Conservation (phyloP, 2,888 invertebrate genomes). For the Theristus sp. region DNA sequence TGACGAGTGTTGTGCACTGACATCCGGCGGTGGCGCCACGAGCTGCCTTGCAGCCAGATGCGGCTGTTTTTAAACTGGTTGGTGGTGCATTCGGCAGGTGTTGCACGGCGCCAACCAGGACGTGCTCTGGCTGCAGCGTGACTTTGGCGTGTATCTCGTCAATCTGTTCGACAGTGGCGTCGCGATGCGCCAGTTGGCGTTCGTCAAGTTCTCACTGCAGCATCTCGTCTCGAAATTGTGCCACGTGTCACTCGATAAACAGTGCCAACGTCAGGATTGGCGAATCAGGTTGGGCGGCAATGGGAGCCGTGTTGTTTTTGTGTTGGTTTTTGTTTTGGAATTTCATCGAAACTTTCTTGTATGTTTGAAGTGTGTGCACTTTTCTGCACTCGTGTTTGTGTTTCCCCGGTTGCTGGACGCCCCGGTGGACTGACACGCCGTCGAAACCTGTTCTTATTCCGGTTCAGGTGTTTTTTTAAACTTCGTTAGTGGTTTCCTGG, state of each 20-base stretch:
- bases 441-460: too few species aligned
- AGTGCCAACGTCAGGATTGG: constrained; percentile 86
- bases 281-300: constrained; percentile 54
- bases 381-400: not conserved
- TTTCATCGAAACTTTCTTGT: not conserved
- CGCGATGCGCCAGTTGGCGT: constrained; percentile 55
- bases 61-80: too few species aligned
- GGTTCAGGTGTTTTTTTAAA: too few species aligned
- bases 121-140: constrained; percentile 79
- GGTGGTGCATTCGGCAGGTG: too few species aligned
- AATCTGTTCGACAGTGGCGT: constrained; percentile 91
- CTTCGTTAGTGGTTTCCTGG: too few species aligned
- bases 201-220: constrained; percentile 40
- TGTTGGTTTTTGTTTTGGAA: not conserved
- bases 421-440: too few species aligned
- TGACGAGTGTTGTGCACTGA: too few species aligned
- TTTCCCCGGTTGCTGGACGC: constrained; percentile 1
- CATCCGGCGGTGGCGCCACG: too few species aligned
- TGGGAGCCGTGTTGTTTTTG: not conserved
- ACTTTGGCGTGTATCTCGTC: constrained; percentile 79
- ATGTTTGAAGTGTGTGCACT: not conserved
- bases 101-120: constrained; percentile 79
- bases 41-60: too few species aligned
- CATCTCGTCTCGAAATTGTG: constrained; percentile 61
- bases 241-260: constrained; percentile 59